Evolutionary conservation across 2,888 invertebrate species (phyloP).

Genomic region (Nomada ruficornis): DNA sequence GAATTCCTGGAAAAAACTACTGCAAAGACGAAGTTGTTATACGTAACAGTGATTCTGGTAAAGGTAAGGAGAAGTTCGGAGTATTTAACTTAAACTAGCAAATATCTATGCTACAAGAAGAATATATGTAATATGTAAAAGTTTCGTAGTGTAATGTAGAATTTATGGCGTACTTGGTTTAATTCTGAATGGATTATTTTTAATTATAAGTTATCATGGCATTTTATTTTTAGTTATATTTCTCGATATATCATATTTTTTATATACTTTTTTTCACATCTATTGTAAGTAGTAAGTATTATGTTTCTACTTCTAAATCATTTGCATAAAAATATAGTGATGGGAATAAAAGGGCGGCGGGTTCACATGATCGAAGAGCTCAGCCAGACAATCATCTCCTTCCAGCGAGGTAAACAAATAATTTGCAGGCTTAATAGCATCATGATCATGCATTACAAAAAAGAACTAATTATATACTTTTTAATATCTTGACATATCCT

Average conservation of each 20-base stretch:
- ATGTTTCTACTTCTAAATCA: slow-evolving; percentile 71
- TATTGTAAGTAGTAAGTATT: slow-evolving; percentile 59
- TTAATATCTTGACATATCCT: slow-evolving; percentile 53
- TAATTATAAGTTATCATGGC: slow-evolving; percentile 33
- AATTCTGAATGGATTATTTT: slow-evolving; percentile 38
- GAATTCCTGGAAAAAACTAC: slow-evolving; percentile 96
- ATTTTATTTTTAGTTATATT: slow-evolving; percentile 27
- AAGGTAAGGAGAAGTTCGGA: slow-evolving; percentile 88
- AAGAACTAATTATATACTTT: slow-evolving; percentile 52
- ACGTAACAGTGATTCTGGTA: slow-evolving; percentile 97
- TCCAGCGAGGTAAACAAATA: slow-evolving; percentile 96
- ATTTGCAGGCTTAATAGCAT: slow-evolving; percentile 78
- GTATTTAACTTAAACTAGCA: slow-evolving; percentile 12
- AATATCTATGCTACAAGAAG: slow-evolving; percentile 27
- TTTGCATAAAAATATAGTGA: slow-evolving; percentile 88
- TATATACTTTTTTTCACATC: slow-evolving; percentile 37
- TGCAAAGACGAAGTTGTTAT: slow-evolving; percentile 98
- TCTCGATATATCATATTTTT: slow-evolving; percentile 20
- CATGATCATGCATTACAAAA: slow-evolving; percentile 73
- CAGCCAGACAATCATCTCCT: slow-evolving; percentile 99
- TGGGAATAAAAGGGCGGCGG: slow-evolving; percentile 99
- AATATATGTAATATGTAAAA: slow-evolving; percentile 29
- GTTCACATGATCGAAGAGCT: slow-evolving; percentile 99
- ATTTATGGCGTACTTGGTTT: slow-evolving; percentile 31
- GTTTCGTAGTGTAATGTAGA: slow-evolving; percentile 33